A percentile compares a stretch with the other conserved stretches of the same genome.
Conservation (phyloP, 2,888 invertebrate genomes). For the Chymomyza fuscimana region DNA sequence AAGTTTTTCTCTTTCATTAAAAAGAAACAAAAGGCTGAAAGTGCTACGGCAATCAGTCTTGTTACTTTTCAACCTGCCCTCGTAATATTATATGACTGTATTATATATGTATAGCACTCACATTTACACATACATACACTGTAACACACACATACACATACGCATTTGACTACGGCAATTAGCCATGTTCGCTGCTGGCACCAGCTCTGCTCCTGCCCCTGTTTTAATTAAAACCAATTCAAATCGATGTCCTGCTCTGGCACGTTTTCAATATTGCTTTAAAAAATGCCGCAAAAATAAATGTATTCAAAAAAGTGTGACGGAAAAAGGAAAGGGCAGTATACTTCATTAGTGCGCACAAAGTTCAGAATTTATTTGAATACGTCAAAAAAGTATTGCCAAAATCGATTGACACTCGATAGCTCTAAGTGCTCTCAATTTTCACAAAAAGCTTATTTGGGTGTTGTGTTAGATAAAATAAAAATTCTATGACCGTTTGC, state of each 20-base stretch:
- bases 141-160: constrained; percentile 15
- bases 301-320: constrained; percentile 2
- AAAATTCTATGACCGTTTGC: no score
- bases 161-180: not conserved
- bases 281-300: not conserved
- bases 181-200: not conserved
- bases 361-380: constrained; percentile 68
- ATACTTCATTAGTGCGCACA: constrained; percentile 63
- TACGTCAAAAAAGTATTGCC: constrained; percentile 32
- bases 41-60: no score
- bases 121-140: no score
- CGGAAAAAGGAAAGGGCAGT: constrained; percentile 13
- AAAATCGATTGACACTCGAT: constrained; percentile 24
- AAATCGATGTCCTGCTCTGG: constrained; percentile 49
- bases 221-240: constrained; percentile 62
- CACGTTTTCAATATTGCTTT: constrained; percentile 66
- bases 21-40: no score
- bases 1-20: no score
- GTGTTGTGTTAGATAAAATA: no score
- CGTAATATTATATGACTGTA: constrained; percentile 23
- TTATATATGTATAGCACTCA: constrained; percentile 31
- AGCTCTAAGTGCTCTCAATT: not conserved
- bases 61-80: not conserved
- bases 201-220: constrained; percentile 17
- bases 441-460: not conserved